These are phyloP conservation scores for Trichomalopsis sarcophagae DNA, from an alignment of 1,140 invertebrate species.

Conservation along the genomic window DNA sequence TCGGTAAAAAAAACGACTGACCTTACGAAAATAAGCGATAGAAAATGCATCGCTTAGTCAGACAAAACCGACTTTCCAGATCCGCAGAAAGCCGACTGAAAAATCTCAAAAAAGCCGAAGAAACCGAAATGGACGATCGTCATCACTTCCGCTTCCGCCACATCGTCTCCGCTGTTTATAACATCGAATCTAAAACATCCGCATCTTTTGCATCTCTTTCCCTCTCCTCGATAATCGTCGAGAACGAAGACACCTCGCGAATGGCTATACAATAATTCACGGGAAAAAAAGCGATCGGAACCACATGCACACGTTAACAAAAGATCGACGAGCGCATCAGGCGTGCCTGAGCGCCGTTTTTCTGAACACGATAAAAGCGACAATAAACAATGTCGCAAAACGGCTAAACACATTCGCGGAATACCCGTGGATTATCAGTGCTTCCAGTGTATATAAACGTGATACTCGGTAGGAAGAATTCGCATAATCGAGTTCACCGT, in stretches of 20 bases:
- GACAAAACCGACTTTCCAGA: too few species aligned
- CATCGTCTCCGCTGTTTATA: slow-evolving; percentile 2
- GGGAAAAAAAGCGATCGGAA: neutral
- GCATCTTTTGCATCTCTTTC: neutral
- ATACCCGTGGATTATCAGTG: too few species aligned
- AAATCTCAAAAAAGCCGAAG: neutral
- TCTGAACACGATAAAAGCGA: neutral
- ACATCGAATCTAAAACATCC: slow-evolving; percentile 30
- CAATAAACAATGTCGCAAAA: neutral
- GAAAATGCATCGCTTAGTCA: too few species aligned
- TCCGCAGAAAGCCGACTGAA: neutral
- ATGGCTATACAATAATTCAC: neutral
- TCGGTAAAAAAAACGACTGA: too few species aligned
- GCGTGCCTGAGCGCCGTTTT: neutral
- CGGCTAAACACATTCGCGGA: neutral
- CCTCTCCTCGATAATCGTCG: neutral
- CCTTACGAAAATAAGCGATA: too few species aligned
- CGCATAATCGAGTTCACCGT: slow-evolving; percentile 38
- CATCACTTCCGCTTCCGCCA: slow-evolving; percentile 27
- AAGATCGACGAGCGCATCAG: neutral
- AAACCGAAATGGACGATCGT: neutral
- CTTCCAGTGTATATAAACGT: neutral
- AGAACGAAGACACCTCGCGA: neutral
- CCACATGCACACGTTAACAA: neutral
- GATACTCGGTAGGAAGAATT: neutral